phyloP scores from a whole-genome alignment of 1,140 invertebrate genomes.

The Lepidostoma basale region DNA sequence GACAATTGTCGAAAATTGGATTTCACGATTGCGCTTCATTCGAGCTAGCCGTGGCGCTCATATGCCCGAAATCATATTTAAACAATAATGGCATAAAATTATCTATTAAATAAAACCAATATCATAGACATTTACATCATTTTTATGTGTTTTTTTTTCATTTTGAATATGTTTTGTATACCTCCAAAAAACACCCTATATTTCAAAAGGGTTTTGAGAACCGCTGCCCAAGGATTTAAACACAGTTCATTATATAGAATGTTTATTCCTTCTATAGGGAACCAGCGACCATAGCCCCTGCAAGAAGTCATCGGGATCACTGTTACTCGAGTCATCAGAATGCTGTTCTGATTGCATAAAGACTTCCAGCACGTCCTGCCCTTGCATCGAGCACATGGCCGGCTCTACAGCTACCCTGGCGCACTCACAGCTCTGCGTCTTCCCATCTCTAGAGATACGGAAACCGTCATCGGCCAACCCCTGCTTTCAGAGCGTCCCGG shows the following conservation, averaged over 20 bases:
- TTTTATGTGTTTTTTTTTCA: too few species aligned
- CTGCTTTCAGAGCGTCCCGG: slow-evolving; percentile 50
- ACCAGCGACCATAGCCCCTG: slow-evolving; percentile 61
- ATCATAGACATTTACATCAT: too few species aligned
- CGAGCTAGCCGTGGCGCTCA: too few species aligned
- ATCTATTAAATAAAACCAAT: too few species aligned
- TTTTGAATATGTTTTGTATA: too few species aligned
- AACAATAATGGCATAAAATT: too few species aligned
- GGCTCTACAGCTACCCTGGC: slow-evolving; percentile 50
- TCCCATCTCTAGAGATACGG: slow-evolving; percentile 47
- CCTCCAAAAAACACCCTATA: too few species aligned
- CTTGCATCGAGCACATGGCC: slow-evolving; percentile 64
- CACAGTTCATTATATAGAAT: neutral
- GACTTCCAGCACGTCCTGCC: slow-evolving; percentile 65
- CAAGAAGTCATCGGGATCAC: slow-evolving; percentile 51
- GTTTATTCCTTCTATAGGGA: slow-evolving; percentile 52
- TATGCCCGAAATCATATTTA: too few species aligned
- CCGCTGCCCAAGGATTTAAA: too few species aligned
- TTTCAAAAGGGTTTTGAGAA: too few species aligned
- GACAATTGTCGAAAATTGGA: too few species aligned
- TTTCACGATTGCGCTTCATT: too few species aligned
- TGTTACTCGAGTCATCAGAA: slow-evolving; percentile 48
- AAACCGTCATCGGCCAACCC: slow-evolving; percentile 31
- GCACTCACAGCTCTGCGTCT: slow-evolving; percentile 50
- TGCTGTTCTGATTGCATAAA: slow-evolving; percentile 56